Conservation (phyloP, 2,888 invertebrate genomes). For the Ligdia adustata region DNA sequence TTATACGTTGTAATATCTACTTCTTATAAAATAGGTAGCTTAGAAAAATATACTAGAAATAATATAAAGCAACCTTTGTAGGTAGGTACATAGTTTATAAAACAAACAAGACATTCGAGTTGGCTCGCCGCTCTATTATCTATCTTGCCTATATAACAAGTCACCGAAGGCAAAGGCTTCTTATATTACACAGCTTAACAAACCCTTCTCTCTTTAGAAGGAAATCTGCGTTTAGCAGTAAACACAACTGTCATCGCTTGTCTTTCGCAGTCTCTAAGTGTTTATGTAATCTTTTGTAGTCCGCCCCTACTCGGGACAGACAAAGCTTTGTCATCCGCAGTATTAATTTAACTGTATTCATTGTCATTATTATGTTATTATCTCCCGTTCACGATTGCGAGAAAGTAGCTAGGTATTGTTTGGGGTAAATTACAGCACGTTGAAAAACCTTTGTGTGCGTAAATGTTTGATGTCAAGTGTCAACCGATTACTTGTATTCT, state of each 20-base stretch:
- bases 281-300: conserved; percentile 48
- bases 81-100: too few species aligned
- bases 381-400: conserved; percentile 11
- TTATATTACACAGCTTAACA: too few species aligned
- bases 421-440: conserved; percentile 5
- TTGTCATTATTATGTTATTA: conserved; percentile 30
- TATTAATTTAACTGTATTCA: conserved; percentile 29
- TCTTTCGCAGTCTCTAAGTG: conserved; percentile 43
- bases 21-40: too few species aligned
- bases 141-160: too few species aligned
- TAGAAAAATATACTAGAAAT: too few species aligned
- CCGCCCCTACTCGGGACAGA: conserved; percentile 33
- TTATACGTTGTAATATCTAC: too few species aligned
- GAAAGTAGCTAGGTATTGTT: conserved; percentile 2
- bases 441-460: conserved; percentile 7
- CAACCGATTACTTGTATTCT: too few species aligned
- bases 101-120: too few species aligned
- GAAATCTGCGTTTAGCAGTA: conserved; percentile 51
- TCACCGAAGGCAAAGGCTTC: conserved; percentile 20
- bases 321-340: conserved; percentile 45
- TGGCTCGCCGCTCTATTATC: too few species aligned
- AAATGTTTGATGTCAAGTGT: too few species aligned
- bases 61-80: too few species aligned
- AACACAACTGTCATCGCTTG: conserved; percentile 51
- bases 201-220: conserved; percentile 32